phyloP scores from a whole-genome alignment of 1,140 invertebrate species.

The Mylabris phalerata region DNA sequence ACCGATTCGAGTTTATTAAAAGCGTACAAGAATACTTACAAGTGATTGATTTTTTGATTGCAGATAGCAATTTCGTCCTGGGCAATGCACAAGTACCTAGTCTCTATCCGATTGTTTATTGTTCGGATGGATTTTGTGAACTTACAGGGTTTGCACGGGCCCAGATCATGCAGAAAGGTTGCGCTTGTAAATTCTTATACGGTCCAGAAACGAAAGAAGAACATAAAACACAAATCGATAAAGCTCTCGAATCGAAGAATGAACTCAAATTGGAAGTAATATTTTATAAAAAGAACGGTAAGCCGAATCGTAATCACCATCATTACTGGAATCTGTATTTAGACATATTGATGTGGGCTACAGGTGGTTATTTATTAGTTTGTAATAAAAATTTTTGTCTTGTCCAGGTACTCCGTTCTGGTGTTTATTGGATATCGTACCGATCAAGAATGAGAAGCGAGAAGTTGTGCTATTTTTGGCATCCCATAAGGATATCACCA shows the following conservation, averaged over 20 bases:
- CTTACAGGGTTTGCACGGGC: slow-evolving; percentile 88
- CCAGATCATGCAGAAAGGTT: slow-evolving; percentile 95
- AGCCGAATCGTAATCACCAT: slow-evolving; percentile 36
- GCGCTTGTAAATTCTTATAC: slow-evolving; percentile 93
- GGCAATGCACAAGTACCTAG: slow-evolving; percentile 90
- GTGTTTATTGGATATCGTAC: slow-evolving; percentile 95
- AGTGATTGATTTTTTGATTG: slow-evolving; percentile 34
- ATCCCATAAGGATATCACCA: slow-evolving; percentile 94
- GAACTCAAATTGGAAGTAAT: slow-evolving; percentile 91
- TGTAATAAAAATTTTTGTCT: slow-evolving; percentile 24
- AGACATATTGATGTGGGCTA: background rate
- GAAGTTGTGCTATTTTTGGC: slow-evolving; percentile 94
- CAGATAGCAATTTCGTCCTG: slow-evolving; percentile 97
- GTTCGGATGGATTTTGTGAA: slow-evolving; percentile 96
- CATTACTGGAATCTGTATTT: no score
- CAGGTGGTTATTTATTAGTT: background rate
- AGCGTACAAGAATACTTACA: no score
- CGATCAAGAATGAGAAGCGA: slow-evolving; percentile 96
- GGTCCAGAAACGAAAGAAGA: slow-evolving; percentile 85
- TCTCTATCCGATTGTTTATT: slow-evolving; percentile 92
- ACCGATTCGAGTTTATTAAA: no score
- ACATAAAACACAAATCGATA: slow-evolving; percentile 81
- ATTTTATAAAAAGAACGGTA: slow-evolving; percentile 92
- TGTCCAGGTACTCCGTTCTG: slow-evolving; percentile 80
- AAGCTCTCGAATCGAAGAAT: slow-evolving; percentile 78